Base-by-base conservation (phyloP, 2,797 vertebrate genomes). In the Acanthurus tractus region DNA sequence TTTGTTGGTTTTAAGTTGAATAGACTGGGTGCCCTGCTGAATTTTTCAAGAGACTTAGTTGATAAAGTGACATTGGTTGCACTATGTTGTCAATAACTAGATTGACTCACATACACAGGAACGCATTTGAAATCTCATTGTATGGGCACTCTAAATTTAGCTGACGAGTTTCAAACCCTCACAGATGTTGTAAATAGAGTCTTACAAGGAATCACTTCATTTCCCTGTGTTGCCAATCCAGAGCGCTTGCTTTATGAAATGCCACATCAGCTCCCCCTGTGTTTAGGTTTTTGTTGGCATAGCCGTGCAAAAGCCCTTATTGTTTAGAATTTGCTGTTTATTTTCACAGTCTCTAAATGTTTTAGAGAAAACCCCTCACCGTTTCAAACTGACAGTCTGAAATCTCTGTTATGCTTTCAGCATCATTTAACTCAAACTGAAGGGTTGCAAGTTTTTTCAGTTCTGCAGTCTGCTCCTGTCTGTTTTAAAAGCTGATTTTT, bases 171-270 rank as follows among this genome's bases (percentile, higher is more conserved):
- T 81, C 58, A 91, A 91, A 90, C 91, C 63, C 36, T 91, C 86
- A 86, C 93, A 81, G 79, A 94, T 86, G 85, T 92, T 94, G 87
- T 93, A 94, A 94, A 95, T 90, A 70, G 82, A 76, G 79, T 0
- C 86, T 57, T 8, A 95, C 94, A 96, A 95, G 95, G 94, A 91
- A 81, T 86, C 91, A 82, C 91, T 95, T 96, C 88, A 93, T 92
- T 72, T 76, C 53, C 52, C 23, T 56, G 50, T 79, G 86, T n/a
- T 85, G 76, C 74, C n/a, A 79, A 66, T 83, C 23, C 71, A 77
- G 49, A 78, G 70, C 80, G 90, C 89, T 86, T 64, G 85, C 67
- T 84, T 88, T 69, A 88, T 15, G 48, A 49, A 42, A 87, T 74
- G 78, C 67, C 85, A 90, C 90, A 70, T 88, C 76, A 78, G 84